phyloP scores from a whole-genome alignment of 2,113 vertebrate species.

The Mus pahari region DNA sequence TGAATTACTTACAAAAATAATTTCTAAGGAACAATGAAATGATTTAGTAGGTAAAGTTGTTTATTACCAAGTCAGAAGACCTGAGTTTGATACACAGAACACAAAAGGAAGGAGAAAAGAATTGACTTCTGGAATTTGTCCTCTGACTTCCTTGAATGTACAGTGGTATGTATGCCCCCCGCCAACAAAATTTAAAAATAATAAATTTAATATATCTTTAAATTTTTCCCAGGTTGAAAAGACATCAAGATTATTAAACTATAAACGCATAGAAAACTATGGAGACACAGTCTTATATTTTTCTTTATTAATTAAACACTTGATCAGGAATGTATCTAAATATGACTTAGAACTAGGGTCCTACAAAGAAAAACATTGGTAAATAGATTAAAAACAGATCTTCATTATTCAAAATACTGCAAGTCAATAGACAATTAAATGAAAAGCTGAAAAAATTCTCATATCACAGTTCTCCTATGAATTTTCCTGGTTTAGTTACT shows the following conservation, averaged over 20 bases:
- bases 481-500: background rate
- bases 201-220: background rate
- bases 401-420: background rate
- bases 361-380: background rate
- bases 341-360: background rate
- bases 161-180: background rate
- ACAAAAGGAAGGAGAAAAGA: background rate
- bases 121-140: background rate
- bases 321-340: background rate
- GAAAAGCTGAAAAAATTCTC: background rate
- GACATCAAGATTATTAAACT: background rate
- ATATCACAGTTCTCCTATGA: background rate
- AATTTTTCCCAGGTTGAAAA: no score
- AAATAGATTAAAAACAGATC: background rate
- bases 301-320: background rate
- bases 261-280: background rate
- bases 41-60: background rate
- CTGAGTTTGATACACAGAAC: background rate
- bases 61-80: background rate
- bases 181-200: background rate
- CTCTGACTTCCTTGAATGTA: background rate
- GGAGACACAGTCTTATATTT: background rate
- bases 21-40: background rate
- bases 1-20: background rate
- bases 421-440: background rate